phyloP scores from a whole-genome alignment of 2,113 vertebrate genomes.

The Physeter macrocephalus region DNA sequence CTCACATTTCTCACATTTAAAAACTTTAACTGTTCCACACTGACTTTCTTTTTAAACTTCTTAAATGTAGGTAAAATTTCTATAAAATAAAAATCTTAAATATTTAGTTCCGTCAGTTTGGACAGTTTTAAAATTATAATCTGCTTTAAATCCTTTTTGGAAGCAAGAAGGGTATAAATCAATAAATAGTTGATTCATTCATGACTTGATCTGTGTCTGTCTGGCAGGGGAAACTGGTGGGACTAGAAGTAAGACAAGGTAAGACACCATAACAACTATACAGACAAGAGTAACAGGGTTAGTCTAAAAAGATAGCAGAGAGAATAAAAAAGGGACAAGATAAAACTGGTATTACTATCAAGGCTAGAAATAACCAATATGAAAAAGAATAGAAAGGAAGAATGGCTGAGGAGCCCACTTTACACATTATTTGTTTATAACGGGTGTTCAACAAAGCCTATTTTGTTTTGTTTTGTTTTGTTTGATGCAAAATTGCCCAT shows the following conservation, averaged over 20 bases:
- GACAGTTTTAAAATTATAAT: not conserved
- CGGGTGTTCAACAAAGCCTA: not conserved
- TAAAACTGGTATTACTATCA: not conserved
- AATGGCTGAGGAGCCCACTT: not conserved
- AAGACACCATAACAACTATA: not conserved
- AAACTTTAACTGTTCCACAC: not conserved
- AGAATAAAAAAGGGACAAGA: not conserved
- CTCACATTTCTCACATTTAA: not conserved
- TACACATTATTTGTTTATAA: not conserved
- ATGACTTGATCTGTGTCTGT: not conserved
- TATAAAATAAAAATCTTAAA: slow-evolving; percentile 16
- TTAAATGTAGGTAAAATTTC: not conserved
- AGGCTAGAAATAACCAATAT: not conserved
- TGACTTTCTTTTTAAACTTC: not conserved
- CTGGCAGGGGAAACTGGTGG: not conserved
- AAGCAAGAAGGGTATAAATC: slow-evolving; percentile 8
- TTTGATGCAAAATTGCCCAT: too few relatives aligned
- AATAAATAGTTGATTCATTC: not conserved
- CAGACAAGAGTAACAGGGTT: not conserved
- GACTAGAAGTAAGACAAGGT: not conserved
- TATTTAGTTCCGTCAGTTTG: not conserved
- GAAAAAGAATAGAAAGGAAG: not conserved
- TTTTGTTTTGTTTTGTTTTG: not conserved
- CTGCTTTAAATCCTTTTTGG: not conserved
- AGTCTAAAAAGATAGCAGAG: not conserved